Evolutionary conservation across 2,888 invertebrate species (phyloP), one percentile per base, ranked within the genome.

Genomic region (Bombylius discolor): DNA sequence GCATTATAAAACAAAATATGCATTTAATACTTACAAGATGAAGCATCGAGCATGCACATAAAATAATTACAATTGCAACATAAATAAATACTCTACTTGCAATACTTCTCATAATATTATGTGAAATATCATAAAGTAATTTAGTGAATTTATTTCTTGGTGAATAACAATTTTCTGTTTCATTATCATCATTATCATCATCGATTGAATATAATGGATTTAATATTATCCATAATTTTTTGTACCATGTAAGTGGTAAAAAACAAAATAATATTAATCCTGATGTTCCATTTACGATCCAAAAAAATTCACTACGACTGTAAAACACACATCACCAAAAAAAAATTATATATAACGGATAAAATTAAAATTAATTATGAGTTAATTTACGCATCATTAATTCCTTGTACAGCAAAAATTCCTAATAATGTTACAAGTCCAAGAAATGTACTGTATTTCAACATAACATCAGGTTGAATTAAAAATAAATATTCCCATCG

Each of bases 401-500:
- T 68, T 56, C 80, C 76, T 65, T 87, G 84, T 49, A 86, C 79
- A 11, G 80, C 64, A 54, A 82, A 77, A 45, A 81, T 77, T 56
- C 80, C 79, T 13, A 81, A 58, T 48, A 84, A 73, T 23, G 86
- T 77, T 45, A 81, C 66, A 42, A 81, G 72, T 42, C 82, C 78
- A 62, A 81, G 79, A 1, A 81, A 72, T 39, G 87, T 74, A 67
- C 87, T 93, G 69, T 88, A 92, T 69, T 90, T 91, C 67, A 91
- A 88, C 61, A 93, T 79, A 0, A 88, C 86, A 74, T 95, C 94
- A 1, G 85, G 82, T 62, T 88, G 81, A 52, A 79, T 74, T 51
- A 89, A 72, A 69, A 87, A 93, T 5, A 82, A 81, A 63, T 81
- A 75, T 72, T 94, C 93, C 75, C 80, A 79, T 46, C 76, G 76